Evolutionary conservation across 2,888 invertebrate genomes (phyloP).

Genomic region (Salticus scenicus): DNA sequence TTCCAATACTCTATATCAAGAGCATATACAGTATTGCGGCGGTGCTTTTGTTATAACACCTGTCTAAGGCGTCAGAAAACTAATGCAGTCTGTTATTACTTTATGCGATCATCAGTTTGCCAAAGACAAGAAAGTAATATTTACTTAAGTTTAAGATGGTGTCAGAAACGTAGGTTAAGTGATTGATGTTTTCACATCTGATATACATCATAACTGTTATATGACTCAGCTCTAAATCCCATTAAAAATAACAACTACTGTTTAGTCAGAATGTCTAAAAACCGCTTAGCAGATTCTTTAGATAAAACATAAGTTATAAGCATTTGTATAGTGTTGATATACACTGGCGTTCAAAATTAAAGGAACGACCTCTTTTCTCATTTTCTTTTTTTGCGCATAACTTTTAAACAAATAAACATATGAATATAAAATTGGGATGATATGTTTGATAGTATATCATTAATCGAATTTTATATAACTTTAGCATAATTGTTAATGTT

Average conservation of each 20-base stretch:
- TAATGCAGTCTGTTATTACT: constrained; percentile 44
- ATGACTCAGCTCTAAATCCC: constrained; percentile 46
- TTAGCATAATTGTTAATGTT: too few relatives aligned
- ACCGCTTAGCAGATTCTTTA: constrained; percentile 27
- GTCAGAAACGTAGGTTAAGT: constrained; percentile 41
- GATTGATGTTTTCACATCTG: constrained; percentile 52
- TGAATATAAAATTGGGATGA: too few relatives aligned
- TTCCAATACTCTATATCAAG: constrained; percentile 6
- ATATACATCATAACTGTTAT: constrained; percentile 43
- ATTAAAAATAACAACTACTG: constrained; percentile 52
- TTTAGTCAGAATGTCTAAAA: constrained; percentile 46
- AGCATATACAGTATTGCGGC: constrained; percentile 35
- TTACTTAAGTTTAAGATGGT: constrained; percentile 61
- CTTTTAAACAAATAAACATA: too few relatives aligned
- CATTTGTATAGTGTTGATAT: background rate
- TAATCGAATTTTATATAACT: too few relatives aligned
- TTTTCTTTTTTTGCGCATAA: too few relatives aligned
- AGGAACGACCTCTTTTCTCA: too few relatives aligned
- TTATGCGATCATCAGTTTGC: constrained; percentile 39
- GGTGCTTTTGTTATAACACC: constrained; percentile 29
- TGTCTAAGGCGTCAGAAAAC: constrained; percentile 43
- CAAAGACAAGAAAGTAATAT: constrained; percentile 52
- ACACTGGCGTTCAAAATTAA: too few relatives aligned
- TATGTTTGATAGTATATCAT: too few relatives aligned
- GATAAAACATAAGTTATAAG: constrained; percentile 29